Evolutionary conservation across 2,888 invertebrate species (phyloP), one percentile per base, ranked within the genome.

Genomic region (Mycalesis mineus): DNA sequence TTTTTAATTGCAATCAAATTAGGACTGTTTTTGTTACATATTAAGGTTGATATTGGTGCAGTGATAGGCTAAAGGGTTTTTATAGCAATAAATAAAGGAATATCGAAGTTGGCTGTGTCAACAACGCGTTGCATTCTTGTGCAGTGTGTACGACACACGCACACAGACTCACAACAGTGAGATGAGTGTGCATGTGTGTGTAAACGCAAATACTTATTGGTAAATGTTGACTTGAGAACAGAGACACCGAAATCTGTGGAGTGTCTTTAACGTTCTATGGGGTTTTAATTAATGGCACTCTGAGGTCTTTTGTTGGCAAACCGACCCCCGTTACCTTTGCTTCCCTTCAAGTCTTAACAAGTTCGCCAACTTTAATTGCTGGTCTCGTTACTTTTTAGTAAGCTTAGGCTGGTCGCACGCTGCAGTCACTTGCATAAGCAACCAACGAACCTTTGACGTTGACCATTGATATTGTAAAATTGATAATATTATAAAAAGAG

Each of bases 1-100:
- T 61, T 50, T 29, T 6, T n/a, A 4, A 1, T 1, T 1, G 5
- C 14, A 60, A 49, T 48, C 7, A 0, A 71, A 72, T 63, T 65
- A 64, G 14, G 22, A 60, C 67, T 68, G 57, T 68, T 57, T 0
- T 0, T 0, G 0, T 0, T 0, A 1, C 0, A 0, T 0, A 0
- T 4, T 77, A 74, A 60, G 58, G 75, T 72, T 63, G 39, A 60
- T 45, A 64, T 62, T 77, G 0, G 28, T 15, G 1, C 64, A 64
- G 6, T 2, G 29, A 47, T 28, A 14, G 56, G 61, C 65, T 62
- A 72, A 81, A 80, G 78, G 82, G 86, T 84, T 88, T 88, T 88
- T 86, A 86, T 87, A 85, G 86, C 77, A 83, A 88, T 89, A 89
- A 88, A 89, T 89, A 89, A 89, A 89, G 86, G 86, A 88, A 87